A percentile compares a stretch with the other conserved stretches of the same genome.
These are phyloP conservation scores for Hypotaenidia okinawae DNA, from an alignment of 2,797 vertebrate genomes.

Conservation along the genomic window DNA sequence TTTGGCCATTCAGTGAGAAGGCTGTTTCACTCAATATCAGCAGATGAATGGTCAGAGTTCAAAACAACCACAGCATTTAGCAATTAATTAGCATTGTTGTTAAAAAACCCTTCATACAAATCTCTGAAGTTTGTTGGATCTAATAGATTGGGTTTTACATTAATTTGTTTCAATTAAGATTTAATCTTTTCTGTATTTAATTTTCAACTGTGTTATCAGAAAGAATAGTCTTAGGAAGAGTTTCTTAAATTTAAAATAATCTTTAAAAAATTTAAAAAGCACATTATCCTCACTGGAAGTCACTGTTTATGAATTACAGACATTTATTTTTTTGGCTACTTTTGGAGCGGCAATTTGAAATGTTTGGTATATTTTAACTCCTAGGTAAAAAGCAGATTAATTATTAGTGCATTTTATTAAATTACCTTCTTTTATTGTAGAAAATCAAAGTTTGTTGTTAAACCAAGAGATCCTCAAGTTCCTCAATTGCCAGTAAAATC, in stretches of 20 bases:
- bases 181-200: background rate
- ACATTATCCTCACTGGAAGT: background rate
- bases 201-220: background rate
- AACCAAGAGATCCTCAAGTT: background rate
- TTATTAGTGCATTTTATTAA: background rate
- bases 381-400: background rate
- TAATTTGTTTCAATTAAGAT: background rate
- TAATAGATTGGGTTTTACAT: background rate
- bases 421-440: background rate
- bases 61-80: background rate
- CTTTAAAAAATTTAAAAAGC: background rate
- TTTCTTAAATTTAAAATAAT: background rate
- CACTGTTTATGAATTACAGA: background rate
- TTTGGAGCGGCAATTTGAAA: background rate
- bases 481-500: background rate
- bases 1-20: background rate
- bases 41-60: background rate
- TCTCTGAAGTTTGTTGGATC: background rate
- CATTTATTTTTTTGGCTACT: background rate
- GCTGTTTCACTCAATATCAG: background rate
- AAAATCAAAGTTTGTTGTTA: background rate
- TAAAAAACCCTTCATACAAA: background rate
- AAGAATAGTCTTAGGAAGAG: background rate
- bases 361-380: background rate
- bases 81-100: background rate